phyloP scores from a whole-genome alignment of 2,888 invertebrate species.

The Orthonychiurus folsomi region DNA sequence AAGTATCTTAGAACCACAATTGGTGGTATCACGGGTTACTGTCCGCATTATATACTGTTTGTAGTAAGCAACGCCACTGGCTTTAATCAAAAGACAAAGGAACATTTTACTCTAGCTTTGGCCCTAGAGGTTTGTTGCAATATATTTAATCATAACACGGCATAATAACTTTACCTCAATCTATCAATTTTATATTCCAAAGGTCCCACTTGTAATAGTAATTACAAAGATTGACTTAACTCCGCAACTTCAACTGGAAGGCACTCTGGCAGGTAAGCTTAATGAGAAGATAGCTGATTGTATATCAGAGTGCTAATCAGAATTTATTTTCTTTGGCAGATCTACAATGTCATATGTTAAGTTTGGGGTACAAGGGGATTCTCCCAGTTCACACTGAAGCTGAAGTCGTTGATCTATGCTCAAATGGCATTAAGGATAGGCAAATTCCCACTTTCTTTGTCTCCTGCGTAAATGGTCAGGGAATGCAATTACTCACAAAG shows the following conservation, averaged over 20 bases:
- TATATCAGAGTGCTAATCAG: too few relatives aligned
- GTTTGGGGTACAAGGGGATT: not conserved
- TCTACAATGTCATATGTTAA: slow-evolving; percentile 33
- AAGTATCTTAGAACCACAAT: slow-evolving; percentile 93
- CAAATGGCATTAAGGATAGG: not conserved
- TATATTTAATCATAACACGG: not conserved
- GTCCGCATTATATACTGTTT: slow-evolving; percentile 82
- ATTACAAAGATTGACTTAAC: slow-evolving; percentile 88
- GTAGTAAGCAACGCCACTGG: slow-evolving; percentile 75
- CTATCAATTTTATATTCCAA: slow-evolving; percentile 10
- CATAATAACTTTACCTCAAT: slow-evolving; percentile 1
- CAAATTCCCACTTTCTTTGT: slow-evolving; percentile 59
- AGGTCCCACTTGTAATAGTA: slow-evolving; percentile 79
- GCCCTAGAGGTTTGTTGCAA: slow-evolving; percentile 56
- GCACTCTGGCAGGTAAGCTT: too few relatives aligned
- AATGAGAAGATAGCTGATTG: too few relatives aligned
- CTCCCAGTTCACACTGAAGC: not conserved
- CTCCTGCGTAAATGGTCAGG: slow-evolving; percentile 80
- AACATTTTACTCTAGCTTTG: slow-evolving; percentile 76
- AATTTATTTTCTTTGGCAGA: too few relatives aligned
- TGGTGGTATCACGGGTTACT: slow-evolving; percentile 85
- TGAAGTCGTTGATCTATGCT: not conserved
- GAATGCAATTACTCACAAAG: slow-evolving; percentile 69
- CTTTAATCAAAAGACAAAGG: slow-evolving; percentile 71
- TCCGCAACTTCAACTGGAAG: slow-evolving; percentile 44